phyloP scores from a whole-genome alignment of 2,113 vertebrate genomes.

The Harpagus bidentatus region DNA sequence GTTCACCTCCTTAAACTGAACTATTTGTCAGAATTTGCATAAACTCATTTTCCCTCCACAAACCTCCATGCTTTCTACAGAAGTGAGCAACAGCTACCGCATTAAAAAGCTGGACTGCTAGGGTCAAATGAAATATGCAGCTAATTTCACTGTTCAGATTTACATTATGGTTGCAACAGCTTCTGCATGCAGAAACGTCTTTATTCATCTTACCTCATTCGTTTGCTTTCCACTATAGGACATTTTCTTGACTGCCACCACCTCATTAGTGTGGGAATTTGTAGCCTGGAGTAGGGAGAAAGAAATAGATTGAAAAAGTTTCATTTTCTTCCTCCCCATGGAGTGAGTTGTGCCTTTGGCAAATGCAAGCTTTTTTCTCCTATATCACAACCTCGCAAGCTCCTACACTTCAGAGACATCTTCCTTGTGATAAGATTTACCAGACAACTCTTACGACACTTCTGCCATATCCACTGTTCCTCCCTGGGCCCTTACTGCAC shows the following conservation, averaged over 20 bases:
- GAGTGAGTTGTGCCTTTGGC: neutral
- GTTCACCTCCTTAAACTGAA: neutral
- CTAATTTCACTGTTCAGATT: neutral
- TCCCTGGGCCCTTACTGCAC: neutral
- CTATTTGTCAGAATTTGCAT: neutral
- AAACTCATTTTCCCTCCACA: neutral
- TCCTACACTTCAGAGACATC: neutral
- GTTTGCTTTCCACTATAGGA: slow-evolving; percentile 98
- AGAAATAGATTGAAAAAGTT: neutral
- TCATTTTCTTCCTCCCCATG: neutral
- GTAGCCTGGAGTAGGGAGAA: slow-evolving; percentile 79
- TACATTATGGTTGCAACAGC: neutral
- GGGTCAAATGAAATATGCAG: neutral
- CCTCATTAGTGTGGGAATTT: slow-evolving; percentile 93
- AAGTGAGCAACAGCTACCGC: neutral
- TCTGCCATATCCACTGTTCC: neutral
- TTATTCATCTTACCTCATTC: slow-evolving; percentile 83
- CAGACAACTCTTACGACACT: neutral
- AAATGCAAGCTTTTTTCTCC: neutral
- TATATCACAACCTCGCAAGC: neutral
- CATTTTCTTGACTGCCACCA: slow-evolving; percentile 99
- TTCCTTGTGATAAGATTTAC: neutral
- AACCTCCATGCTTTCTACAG: neutral
- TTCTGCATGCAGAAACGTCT: neutral
- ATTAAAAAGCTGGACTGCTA: neutral